These are phyloP conservation scores for Xylocampa areola DNA, from an alignment of 2,888 invertebrate species.

Conservation along the genomic window DNA sequence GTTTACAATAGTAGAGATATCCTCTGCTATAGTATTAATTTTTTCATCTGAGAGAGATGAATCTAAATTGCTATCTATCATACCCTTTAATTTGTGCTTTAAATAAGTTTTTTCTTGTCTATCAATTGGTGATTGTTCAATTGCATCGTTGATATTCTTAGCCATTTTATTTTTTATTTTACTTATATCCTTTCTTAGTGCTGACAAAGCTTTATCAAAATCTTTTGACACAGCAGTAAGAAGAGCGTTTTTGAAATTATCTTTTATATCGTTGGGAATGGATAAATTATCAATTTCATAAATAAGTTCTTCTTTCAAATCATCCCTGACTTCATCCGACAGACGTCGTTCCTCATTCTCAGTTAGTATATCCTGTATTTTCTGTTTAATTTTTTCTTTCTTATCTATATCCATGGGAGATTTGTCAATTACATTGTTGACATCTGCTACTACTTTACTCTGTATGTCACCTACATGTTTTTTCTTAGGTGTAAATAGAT, in stretches of 20 bases:
- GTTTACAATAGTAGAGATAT: slow-evolving; percentile 23
- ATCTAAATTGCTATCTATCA: slow-evolving; percentile 24
- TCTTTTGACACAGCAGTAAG: slow-evolving; percentile 39
- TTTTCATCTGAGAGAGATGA: slow-evolving; percentile 26
- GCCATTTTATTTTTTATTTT: slow-evolving; percentile 18
- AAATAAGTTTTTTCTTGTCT: slow-evolving; percentile 29
- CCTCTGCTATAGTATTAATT: slow-evolving; percentile 20
- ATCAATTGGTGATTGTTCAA: slow-evolving; percentile 27
- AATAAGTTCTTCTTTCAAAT: slow-evolving; percentile 13
- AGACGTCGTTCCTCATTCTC: slow-evolving; percentile 12
- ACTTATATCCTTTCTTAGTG: slow-evolving; percentile 14
- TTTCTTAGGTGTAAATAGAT: slow-evolving; percentile 10
- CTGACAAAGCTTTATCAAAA: slow-evolving; percentile 20
- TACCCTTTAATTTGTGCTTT: slow-evolving; percentile 20
- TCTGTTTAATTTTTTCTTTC: slow-evolving; percentile 17
- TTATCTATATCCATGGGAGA: slow-evolving; percentile 4
- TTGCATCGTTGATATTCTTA: slow-evolving; percentile 18
- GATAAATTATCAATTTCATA: slow-evolving; percentile 19
- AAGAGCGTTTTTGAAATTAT: slow-evolving; percentile 8
- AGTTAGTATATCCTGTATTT: slow-evolving; percentile 25
- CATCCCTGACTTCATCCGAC: slow-evolving; percentile 14
- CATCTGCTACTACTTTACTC: slow-evolving; percentile 12
- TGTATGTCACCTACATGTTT: slow-evolving; percentile 30
- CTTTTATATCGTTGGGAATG: slow-evolving; percentile 28
- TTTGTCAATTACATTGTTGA: slow-evolving; percentile 27